These are phyloP conservation scores for Cyclopterus lumpus DNA, from an alignment of 2,797 vertebrate genomes.

Conservation along the genomic window DNA sequence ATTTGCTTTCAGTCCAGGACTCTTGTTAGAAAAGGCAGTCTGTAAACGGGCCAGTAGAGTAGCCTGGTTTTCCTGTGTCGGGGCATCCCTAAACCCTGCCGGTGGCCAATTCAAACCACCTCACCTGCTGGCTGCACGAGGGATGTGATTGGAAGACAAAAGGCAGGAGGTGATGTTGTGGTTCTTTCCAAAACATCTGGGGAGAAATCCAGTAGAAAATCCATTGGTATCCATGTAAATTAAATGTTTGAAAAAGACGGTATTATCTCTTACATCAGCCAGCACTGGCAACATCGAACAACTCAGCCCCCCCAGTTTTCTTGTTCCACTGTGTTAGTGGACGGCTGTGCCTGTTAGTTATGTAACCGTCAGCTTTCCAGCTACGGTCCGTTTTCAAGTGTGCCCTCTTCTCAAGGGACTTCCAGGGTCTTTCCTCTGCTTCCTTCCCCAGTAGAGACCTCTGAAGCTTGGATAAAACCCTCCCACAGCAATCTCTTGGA, in stretches of 20 bases:
- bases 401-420: slow-evolving; percentile 39
- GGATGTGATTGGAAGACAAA: slow-evolving; percentile 16
- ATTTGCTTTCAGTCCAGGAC: slow-evolving; percentile 59
- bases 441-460: slow-evolving; percentile 44
- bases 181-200: slow-evolving; percentile 40
- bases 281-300: slow-evolving; percentile 1
- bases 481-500: slow-evolving; percentile 29
- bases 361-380: slow-evolving; percentile 25
- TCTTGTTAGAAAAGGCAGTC: slow-evolving; percentile 59
- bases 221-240: slow-evolving; percentile 64
- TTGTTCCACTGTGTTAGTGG: slow-evolving; percentile 9
- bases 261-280: slow-evolving; percentile 14
- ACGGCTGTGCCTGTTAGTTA: slow-evolving; percentile 22
- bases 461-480: slow-evolving; percentile 51
- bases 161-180: slow-evolving; percentile 5
- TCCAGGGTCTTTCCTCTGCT: slow-evolving; percentile 44
- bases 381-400: slow-evolving; percentile 14
- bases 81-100: slow-evolving; percentile 69
- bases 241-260: background rate
- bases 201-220: slow-evolving; percentile 49
- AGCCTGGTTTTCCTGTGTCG: slow-evolving; percentile 72
- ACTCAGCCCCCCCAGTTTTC: slow-evolving; percentile 2
- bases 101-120: slow-evolving; percentile 64
- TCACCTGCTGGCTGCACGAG: slow-evolving; percentile 51
- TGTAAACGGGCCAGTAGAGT: slow-evolving; percentile 60